phyloP scores from a whole-genome alignment of 2,797 vertebrate species.

The Coregonus sp. region DNA sequence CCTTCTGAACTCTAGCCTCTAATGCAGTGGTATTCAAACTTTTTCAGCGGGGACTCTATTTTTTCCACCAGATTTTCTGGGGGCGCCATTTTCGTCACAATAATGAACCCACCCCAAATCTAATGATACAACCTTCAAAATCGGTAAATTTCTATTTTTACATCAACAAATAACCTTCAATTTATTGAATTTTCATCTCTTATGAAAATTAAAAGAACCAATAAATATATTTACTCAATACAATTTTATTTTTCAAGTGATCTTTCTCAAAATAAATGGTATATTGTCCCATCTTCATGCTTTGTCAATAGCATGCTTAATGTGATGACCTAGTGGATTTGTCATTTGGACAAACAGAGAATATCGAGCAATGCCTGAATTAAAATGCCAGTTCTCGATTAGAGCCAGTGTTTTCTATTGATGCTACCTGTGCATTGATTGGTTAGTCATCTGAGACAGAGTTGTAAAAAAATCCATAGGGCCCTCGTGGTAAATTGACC shows the following conservation, averaged over 20 bases:
- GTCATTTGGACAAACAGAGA: slow-evolving; percentile 8
- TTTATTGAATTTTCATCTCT: too few species aligned
- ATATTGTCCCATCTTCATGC: neutral
- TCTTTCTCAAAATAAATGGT: too few species aligned
- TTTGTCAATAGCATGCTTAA: neutral
- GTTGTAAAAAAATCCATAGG: slow-evolving; percentile 45
- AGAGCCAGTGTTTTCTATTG: slow-evolving; percentile 18
- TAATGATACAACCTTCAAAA: too few species aligned
- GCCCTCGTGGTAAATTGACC: neutral
- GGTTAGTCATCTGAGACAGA: slow-evolving; percentile 36
- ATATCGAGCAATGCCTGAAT: slow-evolving; percentile 9
- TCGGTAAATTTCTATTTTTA: too few species aligned
- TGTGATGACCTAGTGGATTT: slow-evolving; percentile 8
- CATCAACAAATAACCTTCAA: too few species aligned
- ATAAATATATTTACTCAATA: too few species aligned
- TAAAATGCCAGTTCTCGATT: slow-evolving; percentile 24
- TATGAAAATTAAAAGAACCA: too few species aligned
- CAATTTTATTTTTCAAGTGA: too few species aligned
- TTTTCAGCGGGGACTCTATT: too few species aligned
- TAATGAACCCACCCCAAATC: too few species aligned
- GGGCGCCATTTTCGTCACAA: too few species aligned
- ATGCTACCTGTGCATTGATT: slow-evolving; percentile 22
- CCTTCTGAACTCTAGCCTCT: neutral
- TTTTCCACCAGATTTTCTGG: neutral
- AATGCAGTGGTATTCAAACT: neutral